These are phyloP conservation scores for Melanerpes formicivorus DNA, from an alignment of 2,113 vertebrate genomes.

Conservation along the genomic window DNA sequence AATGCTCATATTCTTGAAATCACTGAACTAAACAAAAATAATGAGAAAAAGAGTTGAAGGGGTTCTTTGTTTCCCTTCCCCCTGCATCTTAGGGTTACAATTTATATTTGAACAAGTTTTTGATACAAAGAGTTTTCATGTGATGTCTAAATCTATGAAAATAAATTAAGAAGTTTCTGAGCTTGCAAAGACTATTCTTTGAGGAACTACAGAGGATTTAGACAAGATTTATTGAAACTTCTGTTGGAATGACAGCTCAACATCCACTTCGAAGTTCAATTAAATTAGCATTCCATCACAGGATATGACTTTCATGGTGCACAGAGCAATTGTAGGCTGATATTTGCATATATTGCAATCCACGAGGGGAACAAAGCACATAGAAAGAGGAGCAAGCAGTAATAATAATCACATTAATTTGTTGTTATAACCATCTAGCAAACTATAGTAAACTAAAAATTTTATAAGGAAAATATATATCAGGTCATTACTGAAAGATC, in stretches of 20 bases:
- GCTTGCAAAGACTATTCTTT: background rate
- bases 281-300: constrained; percentile 22
- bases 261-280: background rate
- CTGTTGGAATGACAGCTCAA: constrained; percentile 1
- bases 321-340: constrained; percentile 7
- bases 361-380: background rate
- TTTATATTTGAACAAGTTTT: background rate
- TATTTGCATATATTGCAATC: constrained; percentile 11
- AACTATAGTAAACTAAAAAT: background rate
- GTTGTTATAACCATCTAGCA: background rate
- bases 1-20: background rate
- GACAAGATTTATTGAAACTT: constrained; percentile 34
- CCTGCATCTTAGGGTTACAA: background rate
- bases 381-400: background rate
- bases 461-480: background rate
- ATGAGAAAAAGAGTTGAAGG: background rate
- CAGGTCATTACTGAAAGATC: background rate
- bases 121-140: background rate
- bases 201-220: background rate
- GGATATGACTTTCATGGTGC: background rate
- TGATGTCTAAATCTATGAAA: background rate
- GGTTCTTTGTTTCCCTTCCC: no score
- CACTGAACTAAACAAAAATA: background rate
- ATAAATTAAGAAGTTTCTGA: constrained; percentile 2
- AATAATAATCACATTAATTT: background rate